phyloP scores from a whole-genome alignment of 2,113 vertebrate species.

The Nyctibius bracteatus region DNA sequence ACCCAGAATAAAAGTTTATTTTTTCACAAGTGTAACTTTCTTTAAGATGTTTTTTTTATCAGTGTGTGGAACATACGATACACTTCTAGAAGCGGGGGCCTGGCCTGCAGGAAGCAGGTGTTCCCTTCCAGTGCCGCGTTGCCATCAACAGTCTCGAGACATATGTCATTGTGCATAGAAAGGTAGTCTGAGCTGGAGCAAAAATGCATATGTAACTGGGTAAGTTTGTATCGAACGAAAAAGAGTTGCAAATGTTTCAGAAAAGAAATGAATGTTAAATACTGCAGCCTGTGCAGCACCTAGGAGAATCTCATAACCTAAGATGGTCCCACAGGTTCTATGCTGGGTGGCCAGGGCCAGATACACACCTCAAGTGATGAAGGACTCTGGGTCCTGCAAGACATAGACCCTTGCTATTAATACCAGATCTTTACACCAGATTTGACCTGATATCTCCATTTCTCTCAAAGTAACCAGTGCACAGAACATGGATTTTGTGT shows the following conservation, averaged over 20 bases:
- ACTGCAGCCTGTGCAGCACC: not conserved
- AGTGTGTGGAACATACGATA: not conserved
- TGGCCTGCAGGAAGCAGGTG: slow-evolving; percentile 29
- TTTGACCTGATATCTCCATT: not conserved
- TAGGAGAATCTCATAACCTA: not conserved
- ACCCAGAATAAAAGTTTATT: not conserved
- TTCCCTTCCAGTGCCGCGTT: not conserved
- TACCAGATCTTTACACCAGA: not conserved
- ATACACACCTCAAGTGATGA: not conserved
- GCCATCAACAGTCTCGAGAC: not conserved
- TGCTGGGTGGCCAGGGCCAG: not conserved
- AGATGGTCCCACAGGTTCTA: not conserved
- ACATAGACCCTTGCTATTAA: not conserved
- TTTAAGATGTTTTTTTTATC: not conserved
- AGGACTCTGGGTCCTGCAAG: not conserved
- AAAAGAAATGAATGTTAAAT: not conserved
- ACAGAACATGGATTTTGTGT: not conserved
- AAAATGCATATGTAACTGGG: not conserved
- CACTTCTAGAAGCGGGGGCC: not conserved
- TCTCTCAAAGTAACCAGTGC: not conserved
- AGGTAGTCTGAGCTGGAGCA: not conserved
- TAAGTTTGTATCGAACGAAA: not conserved
- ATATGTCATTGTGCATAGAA: slow-evolving; percentile 9
- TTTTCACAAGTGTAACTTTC: not conserved
- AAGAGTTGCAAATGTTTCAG: not conserved